Evolutionary conservation across 1,140 invertebrate genomes (phyloP).

Genomic region (Aphaenogaster ashmeadi): DNA sequence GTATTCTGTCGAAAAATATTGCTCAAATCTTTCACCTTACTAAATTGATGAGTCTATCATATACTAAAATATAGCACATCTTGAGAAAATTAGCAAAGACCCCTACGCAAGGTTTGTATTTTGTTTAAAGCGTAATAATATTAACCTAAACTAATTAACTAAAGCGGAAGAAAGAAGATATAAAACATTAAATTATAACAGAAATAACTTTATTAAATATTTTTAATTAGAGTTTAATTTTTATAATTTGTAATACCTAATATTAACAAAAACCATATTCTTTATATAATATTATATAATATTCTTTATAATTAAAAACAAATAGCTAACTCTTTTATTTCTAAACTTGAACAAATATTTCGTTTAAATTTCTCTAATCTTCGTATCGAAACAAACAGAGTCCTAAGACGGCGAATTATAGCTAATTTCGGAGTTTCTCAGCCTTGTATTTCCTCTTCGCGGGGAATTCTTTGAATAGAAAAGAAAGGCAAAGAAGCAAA

Average conservation of each 20-base stretch:
- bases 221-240: background rate
- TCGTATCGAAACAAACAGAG: background rate
- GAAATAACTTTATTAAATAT: constrained; percentile 2
- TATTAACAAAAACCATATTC: background rate
- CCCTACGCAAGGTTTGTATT: no score
- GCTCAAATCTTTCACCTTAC: no score
- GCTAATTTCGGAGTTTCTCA: constrained; percentile 36
- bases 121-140: background rate
- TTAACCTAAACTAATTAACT: background rate
- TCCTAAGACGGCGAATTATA: background rate
- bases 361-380: background rate
- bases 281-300: no score
- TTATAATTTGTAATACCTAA: background rate
- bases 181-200: background rate
- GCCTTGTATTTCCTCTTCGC: background rate
- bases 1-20: no score
- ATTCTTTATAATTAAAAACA: background rate
- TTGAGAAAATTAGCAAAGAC: no score
- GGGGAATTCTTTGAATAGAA: constrained; percentile 20
- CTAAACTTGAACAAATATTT: background rate
- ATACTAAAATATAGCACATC: no score
- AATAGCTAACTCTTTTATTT: background rate
- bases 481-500: constrained; percentile 38
- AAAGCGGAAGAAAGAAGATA: background rate
- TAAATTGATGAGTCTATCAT: no score